These are phyloP conservation scores for Oxyteleia sp. DNA, from an alignment of 2,888 invertebrate species.

Conservation along the genomic window DNA sequence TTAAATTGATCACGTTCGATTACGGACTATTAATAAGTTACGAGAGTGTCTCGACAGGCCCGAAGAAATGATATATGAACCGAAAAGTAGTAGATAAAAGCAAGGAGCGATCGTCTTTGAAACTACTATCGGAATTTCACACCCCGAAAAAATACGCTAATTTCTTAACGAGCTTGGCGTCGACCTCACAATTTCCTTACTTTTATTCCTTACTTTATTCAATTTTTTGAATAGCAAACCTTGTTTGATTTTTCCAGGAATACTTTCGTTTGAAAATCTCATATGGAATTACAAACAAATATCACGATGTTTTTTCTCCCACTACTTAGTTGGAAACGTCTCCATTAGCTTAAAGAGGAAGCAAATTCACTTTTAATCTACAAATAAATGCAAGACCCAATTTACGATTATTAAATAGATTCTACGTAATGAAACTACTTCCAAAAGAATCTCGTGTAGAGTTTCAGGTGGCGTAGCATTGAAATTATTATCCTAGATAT, in stretches of 20 bases:
- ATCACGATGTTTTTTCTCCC: not conserved
- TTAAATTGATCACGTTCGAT: constrained; percentile 32
- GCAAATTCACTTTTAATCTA: not conserved
- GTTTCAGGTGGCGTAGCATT: not conserved
- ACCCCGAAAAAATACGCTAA: constrained; percentile 31
- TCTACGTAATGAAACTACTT: not conserved
- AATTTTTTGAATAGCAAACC: constrained; percentile 2
- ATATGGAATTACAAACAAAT: constrained; percentile 19
- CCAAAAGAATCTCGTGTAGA: not conserved
- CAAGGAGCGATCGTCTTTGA: constrained; percentile 8
- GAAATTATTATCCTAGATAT: constrained; percentile 32
- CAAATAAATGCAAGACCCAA: not conserved
- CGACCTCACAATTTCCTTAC: constrained; percentile 38
- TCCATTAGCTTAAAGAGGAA: not conserved
- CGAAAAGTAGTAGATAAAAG: constrained; percentile 34
- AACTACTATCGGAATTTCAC: constrained; percentile 6
- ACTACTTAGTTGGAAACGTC: not conserved
- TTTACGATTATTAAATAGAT: constrained; percentile 7
- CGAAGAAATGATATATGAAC: constrained; percentile 24
- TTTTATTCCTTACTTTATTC: constrained; percentile 15
- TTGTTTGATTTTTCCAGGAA: constrained; percentile 16
- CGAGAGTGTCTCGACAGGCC: constrained; percentile 6
- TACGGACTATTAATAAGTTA: constrained; percentile 42
- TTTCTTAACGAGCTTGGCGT: constrained; percentile 24
- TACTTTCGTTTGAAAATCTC: constrained; percentile 6